These are phyloP conservation scores for Mus minutoides DNA, from an alignment of 2,797 vertebrate species.

Conservation along the genomic window DNA sequence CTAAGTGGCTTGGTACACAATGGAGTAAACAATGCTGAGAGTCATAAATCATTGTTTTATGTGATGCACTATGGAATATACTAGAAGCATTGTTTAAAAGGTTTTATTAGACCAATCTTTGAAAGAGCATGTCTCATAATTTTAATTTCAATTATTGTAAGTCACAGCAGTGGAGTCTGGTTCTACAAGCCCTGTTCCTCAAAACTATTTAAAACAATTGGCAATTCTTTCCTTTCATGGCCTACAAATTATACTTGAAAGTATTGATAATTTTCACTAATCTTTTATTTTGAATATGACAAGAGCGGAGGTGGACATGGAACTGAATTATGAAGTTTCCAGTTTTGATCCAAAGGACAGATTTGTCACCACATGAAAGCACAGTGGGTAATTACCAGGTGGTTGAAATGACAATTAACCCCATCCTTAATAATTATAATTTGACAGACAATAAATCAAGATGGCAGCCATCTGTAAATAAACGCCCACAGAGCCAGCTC, in stretches of 20 bases:
- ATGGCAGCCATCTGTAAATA: constrained; percentile 80
- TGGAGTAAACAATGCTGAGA: constrained; percentile 48
- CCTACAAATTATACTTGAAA: constrained; percentile 48
- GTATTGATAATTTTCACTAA: constrained; percentile 68
- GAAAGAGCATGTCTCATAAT: constrained; percentile 44
- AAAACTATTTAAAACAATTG: constrained; percentile 30
- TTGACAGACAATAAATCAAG: constrained; percentile 81
- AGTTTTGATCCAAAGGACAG: constrained; percentile 73
- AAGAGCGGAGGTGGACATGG: constrained; percentile 63
- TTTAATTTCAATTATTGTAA: constrained; percentile 57
- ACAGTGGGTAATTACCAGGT: constrained; percentile 76
- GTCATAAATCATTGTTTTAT: constrained; percentile 56
- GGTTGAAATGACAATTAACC: constrained; percentile 78
- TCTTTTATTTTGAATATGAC: constrained; percentile 62
- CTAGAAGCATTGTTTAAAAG: constrained; percentile 69
- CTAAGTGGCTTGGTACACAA: constrained; percentile 56
- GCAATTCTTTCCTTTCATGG: constrained; percentile 14
- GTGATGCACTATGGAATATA: constrained; percentile 57
- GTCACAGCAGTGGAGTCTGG: constrained; percentile 59
- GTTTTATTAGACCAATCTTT: constrained; percentile 73
- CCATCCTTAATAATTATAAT: constrained; percentile 81
- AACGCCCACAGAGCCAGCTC: constrained; percentile 71
- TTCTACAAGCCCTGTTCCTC: constrained; percentile 63
- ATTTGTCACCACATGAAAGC: constrained; percentile 80
- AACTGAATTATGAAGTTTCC: constrained; percentile 63